A percentile compares a stretch with the other conserved stretches of the same genome.
Evolutionary conservation across 2,888 invertebrate genomes (phyloP).

Genomic region (Cordilura impudica): DNA sequence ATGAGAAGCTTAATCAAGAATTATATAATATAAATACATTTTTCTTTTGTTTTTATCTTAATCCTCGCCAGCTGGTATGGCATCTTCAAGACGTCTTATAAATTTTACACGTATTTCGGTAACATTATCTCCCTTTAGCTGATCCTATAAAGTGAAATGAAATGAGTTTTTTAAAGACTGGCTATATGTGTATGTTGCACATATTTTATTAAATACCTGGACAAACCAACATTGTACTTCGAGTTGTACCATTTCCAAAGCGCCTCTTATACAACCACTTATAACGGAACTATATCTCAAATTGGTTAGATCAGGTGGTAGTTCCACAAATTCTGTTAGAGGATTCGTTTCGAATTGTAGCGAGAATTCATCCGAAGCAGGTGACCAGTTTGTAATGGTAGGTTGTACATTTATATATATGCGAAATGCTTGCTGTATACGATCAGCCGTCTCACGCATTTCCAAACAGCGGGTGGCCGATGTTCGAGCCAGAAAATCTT

Average conservation of each 20-base stretch:
- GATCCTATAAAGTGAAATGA: conserved; percentile 83
- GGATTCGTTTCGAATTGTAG: conserved; percentile 97
- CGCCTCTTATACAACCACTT: conserved; percentile 94
- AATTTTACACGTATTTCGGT: conserved; percentile 98
- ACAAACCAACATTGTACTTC: conserved; percentile 97
- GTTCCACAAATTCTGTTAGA: conserved; percentile 96
- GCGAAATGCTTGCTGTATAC: conserved; percentile 88
- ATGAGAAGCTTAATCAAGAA: conserved; percentile 48
- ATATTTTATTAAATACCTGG: conserved; percentile 78
- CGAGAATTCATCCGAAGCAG: conserved; percentile 97
- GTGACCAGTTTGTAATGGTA: conserved; percentile 95
- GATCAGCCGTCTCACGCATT: conserved; percentile 97
- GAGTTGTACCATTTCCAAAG: conserved; percentile 98
- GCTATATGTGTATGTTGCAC: not conserved
- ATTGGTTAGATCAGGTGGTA: conserved; percentile 89
- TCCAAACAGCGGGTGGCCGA: conserved; percentile 94
- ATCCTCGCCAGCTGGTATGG: conserved; percentile 98
- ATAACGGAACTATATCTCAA: conserved; percentile 95
- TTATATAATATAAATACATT: conserved; percentile 15
- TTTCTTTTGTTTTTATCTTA: conserved; percentile 76
- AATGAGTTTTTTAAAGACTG: not conserved
- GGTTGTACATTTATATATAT: conserved; percentile 95
- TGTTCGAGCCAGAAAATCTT: conserved; percentile 97
- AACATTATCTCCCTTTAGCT: conserved; percentile 93
- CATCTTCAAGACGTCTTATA: conserved; percentile 96